Evolutionary conservation across 2,888 invertebrate genomes (phyloP), one percentile per base, ranked within the genome.

Genomic region (Sminthurinus aureus): DNA sequence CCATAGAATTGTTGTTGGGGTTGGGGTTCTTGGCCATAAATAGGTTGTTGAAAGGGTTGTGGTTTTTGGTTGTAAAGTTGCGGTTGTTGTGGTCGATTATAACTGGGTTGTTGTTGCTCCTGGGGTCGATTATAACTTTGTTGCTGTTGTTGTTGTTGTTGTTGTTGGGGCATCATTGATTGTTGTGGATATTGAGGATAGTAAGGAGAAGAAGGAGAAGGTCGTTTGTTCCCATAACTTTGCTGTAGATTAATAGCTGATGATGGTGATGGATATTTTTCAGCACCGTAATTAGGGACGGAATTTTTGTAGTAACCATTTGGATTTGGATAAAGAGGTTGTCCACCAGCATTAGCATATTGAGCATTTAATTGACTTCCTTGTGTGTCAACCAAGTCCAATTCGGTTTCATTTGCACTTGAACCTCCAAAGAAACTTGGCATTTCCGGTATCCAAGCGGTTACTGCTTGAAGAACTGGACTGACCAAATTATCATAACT

Each of bases 401-500:
- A 11, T 38, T 67, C 66, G 0, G 81, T 81, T 6, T 81, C 81
- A 73, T 81, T 81, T 58, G 82, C 3, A 12, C 22, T 51, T 6
- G 80, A 64, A 0, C 51, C 52, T 11, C 77, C 77, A n/a, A 69
- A 78, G 2, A 67, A 38, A 8, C 22, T 13, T 24, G 24, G 73
- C 1, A 20, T 13, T 18, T 83, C 83, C 4, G 83, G 78, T 38
- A 38, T 38, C 83, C 83, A 83, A 18, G 78, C 83, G 12, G 78
- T 15, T 22, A 83, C 73, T 0, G 79, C 67, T 26, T 67, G 69
- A 26, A 79, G 51, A 15, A 83, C 20, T 0, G 79, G 26, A 26
- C 79, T 83, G 11, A 24, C 71, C n/a, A 78, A 69, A 51, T 66
- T 22, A 22, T 26, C 52, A 0, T 24, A 15, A 66, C 73, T 73